Conservation (phyloP, 2,888 invertebrate species). For the Nebria brevicollis region DNA sequence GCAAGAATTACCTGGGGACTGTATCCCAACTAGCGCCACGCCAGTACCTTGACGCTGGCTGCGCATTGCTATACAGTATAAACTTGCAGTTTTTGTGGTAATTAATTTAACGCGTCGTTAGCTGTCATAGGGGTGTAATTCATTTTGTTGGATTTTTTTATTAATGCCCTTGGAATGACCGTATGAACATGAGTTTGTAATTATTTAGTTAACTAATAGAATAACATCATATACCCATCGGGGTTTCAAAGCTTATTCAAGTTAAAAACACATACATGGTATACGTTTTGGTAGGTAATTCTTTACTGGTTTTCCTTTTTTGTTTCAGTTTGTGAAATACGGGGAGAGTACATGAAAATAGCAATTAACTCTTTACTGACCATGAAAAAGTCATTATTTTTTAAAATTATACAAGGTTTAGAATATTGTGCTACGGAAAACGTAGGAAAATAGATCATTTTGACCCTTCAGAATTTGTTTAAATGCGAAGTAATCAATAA, state of each 20-base stretch:
- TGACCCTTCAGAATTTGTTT: no score
- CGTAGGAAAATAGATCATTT: no score
- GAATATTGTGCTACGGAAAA: no score
- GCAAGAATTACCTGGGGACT: conserved; percentile 3
- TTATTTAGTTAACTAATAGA: conserved; percentile 43
- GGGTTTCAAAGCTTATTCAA: background rate
- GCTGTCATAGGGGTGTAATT: conserved; percentile 29
- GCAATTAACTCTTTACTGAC: no score
- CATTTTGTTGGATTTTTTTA: conserved; percentile 40
- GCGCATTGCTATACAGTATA: conserved; percentile 6
- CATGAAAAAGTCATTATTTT: no score
- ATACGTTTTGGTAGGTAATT: background rate
- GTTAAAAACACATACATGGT: background rate
- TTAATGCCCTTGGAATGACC: conserved; percentile 29
- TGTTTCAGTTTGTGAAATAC: background rate
- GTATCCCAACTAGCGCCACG: background rate
- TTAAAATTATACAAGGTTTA: no score
- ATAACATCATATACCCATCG: conserved; percentile 3
- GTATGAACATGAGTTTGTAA: conserved; percentile 40
- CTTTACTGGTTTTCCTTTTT: background rate
- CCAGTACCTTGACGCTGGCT: background rate
- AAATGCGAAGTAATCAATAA: no score
- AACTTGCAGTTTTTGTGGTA: conserved; percentile 35
- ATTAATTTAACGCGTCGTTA: conserved; percentile 45
- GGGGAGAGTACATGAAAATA: no score